A percentile compares a stretch with the other conserved stretches of the same genome.
Conservation (phyloP, 2,797 vertebrate species). For the Chiloscyllium punctatum region DNA sequence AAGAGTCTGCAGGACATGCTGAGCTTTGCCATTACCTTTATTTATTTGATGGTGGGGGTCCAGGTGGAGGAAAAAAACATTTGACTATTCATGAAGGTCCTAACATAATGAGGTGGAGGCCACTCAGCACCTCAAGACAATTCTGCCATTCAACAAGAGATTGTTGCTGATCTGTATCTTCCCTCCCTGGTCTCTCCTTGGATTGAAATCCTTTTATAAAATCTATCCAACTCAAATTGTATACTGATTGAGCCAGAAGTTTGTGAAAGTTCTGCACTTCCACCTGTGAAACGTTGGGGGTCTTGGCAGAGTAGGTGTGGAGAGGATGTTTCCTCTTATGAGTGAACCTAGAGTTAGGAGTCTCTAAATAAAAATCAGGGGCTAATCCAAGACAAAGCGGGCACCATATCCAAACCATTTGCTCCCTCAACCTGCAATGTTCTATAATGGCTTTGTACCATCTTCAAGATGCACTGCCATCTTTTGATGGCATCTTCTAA, state of each 20-base stretch:
- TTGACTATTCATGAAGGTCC: neutral
- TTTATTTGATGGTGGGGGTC: neutral
- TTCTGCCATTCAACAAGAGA: neutral
- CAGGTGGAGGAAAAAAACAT: neutral
- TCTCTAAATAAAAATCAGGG: too few species aligned
- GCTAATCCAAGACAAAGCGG: too few species aligned
- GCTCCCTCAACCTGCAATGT: too few species aligned
- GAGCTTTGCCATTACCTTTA: neutral
- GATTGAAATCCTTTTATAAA: neutral
- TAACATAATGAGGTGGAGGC: neutral
- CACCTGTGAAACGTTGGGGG: neutral
- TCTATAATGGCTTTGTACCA: too few species aligned
- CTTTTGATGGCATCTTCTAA: too few species aligned
- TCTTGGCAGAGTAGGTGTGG: too few species aligned
- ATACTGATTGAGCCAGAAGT: neutral
- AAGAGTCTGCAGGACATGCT: neutral
- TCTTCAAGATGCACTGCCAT: too few species aligned
- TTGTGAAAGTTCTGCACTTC: neutral
- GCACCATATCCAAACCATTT: too few species aligned
- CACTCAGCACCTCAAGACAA: neutral
- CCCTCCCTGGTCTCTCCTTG: neutral
- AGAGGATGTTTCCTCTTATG: too few species aligned
- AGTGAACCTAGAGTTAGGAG: too few species aligned
- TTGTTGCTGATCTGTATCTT: neutral
- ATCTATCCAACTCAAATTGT: neutral